A percentile compares a stretch with the other conserved stretches of the same genome.
These are phyloP conservation scores for Hyaena hyaena DNA, from an alignment of 2,113 vertebrate genomes.

Conservation along the genomic window DNA sequence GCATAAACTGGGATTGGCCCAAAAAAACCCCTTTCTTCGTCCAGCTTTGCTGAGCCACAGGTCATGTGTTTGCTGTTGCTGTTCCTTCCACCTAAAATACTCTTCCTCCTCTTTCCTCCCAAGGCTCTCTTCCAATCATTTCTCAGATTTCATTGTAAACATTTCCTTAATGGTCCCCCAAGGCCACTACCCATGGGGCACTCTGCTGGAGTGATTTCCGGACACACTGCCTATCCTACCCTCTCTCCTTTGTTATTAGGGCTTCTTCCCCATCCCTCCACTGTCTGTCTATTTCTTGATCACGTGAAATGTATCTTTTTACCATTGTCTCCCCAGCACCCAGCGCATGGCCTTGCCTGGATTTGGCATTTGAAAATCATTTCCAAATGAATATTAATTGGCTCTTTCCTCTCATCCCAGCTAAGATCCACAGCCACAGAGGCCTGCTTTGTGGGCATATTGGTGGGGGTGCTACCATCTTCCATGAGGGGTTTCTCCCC, in stretches of 20 bases:
- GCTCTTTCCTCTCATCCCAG: neutral
- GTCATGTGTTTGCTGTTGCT: neutral
- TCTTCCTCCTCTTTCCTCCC: neutral
- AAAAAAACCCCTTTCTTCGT: fast-evolving
- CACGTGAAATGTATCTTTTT: neutral
- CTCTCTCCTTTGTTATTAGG: neutral
- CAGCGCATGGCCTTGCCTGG: neutral
- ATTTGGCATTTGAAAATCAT: neutral
- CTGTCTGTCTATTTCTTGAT: neutral
- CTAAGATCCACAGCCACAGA: neutral
- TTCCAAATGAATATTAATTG: constrained; percentile 17
- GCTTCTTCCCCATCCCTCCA: neutral
- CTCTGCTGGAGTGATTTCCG: neutral
- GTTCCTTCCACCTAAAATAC: neutral
- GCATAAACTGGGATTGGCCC: neutral
- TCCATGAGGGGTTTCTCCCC: neutral
- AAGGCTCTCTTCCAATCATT: neutral
- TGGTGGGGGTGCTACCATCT: neutral
- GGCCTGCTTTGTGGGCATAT: neutral
- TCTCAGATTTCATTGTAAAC: neutral
- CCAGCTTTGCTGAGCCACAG: neutral
- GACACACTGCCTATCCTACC: fast-evolving
- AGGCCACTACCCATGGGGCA: neutral
- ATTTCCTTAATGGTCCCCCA: neutral
- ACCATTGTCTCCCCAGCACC: neutral